A percentile compares a stretch with the other conserved stretches of the same genome.
Evolutionary conservation across 2,113 vertebrate genomes (phyloP).

Genomic region (Engraulis encrasicolus): DNA sequence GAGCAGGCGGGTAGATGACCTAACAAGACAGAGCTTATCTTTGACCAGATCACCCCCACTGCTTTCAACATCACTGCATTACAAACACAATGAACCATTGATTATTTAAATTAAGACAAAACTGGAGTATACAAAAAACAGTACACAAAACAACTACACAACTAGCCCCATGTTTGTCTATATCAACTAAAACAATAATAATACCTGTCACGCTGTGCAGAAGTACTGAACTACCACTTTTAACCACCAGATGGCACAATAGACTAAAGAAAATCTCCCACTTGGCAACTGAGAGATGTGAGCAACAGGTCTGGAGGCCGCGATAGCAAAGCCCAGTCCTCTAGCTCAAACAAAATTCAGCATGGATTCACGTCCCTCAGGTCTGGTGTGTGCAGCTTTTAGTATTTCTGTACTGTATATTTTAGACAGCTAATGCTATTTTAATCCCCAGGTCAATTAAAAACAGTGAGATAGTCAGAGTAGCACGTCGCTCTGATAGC

Average conservation of each 20-base stretch:
- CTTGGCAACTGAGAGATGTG: background rate
- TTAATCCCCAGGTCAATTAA: background rate
- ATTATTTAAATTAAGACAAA: conserved; percentile 73
- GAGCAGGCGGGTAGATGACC: conserved; percentile 26
- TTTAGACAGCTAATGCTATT: background rate
- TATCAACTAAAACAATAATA: background rate
- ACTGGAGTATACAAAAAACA: conserved; percentile 45
- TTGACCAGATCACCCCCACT: conserved; percentile 49
- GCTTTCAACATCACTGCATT: conserved; percentile 41
- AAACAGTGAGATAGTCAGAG: background rate
- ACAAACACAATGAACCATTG: conserved; percentile 59
- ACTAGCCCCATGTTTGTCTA: background rate
- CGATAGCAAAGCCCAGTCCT: background rate
- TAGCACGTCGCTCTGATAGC: background rate
- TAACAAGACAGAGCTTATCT: conserved; percentile 51
- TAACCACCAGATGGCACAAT: conserved; percentile 69
- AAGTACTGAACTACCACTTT: conserved; percentile 37
- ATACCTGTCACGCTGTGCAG: conserved; percentile 14
- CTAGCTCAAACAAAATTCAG: background rate
- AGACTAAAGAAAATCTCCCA: conserved; percentile 55
- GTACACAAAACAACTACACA: conserved; percentile 21
- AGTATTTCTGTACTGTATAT: background rate
- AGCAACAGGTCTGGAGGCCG: background rate
- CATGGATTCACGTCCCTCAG: background rate
- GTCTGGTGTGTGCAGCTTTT: background rate